These are phyloP conservation scores for Nanger granti DNA, from an alignment of 2,113 vertebrate species.

Conservation along the genomic window DNA sequence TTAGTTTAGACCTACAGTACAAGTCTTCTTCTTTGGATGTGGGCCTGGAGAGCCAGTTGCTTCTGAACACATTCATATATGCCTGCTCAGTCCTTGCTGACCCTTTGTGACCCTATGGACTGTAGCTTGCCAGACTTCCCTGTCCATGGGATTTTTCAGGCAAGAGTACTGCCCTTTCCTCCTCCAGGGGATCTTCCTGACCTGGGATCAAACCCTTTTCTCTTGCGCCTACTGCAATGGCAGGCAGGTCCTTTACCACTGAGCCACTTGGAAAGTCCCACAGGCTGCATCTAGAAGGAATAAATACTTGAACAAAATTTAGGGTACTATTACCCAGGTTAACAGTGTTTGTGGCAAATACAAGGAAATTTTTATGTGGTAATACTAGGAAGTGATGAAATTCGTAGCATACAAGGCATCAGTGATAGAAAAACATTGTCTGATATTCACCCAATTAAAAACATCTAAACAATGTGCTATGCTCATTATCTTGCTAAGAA, in stretches of 20 bases:
- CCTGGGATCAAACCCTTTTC: neutral
- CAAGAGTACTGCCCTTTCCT: neutral
- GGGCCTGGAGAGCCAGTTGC: neutral
- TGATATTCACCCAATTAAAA: conserved; percentile 69
- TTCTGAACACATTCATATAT: neutral
- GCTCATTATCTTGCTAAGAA: conserved; percentile 64
- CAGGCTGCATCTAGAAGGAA: neutral
- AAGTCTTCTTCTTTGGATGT: neutral
- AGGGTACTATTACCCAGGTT: neutral
- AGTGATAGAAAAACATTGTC: conserved; percentile 44
- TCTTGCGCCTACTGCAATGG: neutral
- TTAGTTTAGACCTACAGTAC: neutral
- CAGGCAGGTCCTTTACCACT: neutral
- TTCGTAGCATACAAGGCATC: conserved; percentile 26
- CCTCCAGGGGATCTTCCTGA: neutral
- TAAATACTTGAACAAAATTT: neutral
- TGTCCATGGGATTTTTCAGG: neutral
- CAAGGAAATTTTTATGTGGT: conserved; percentile 53
- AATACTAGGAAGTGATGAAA: conserved; percentile 26
- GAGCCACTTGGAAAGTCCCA: neutral
- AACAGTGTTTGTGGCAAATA: conserved; percentile 53
- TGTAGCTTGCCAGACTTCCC: neutral
- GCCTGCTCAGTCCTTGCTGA: neutral
- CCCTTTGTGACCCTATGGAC: neutral
- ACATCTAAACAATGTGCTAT: conserved; percentile 50